Evolutionary conservation across 2,113 vertebrate genomes (phyloP).

Genomic region (Daubentonia madagascariensis): DNA sequence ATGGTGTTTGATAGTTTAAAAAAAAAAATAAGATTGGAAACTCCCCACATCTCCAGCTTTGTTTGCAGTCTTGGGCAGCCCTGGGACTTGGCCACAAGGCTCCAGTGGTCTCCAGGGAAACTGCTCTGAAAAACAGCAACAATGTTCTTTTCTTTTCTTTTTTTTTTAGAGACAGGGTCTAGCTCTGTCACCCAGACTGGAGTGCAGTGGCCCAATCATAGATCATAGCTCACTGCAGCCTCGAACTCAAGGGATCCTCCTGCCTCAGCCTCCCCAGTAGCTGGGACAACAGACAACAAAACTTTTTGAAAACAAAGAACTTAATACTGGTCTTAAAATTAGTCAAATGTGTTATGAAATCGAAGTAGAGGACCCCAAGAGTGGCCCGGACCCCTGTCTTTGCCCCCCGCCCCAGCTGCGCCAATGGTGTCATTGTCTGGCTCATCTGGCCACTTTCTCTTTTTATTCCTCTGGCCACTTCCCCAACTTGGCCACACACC

Average conservation of each 20-base stretch:
- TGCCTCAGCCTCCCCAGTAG: too few relatives aligned
- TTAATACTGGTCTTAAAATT: background rate
- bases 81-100: background rate
- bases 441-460: background rate
- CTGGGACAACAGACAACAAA: background rate
- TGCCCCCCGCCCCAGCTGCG: background rate
- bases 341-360: background rate
- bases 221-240: too few relatives aligned
- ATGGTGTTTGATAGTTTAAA: background rate
- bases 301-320: background rate
- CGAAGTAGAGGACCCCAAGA: background rate
- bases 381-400: background rate
- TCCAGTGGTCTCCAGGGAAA: background rate
- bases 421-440: background rate
- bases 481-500: background rate
- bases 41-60: background rate
- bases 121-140: background rate
- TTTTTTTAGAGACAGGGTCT: too few relatives aligned
- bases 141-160: too few relatives aligned
- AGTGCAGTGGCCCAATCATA: too few relatives aligned
- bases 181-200: too few relatives aligned
- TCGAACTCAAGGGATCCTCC: too few relatives aligned
- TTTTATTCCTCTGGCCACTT: background rate
- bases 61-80: background rate
- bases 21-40: background rate